A percentile compares a stretch with the other conserved stretches of the same genome.
Conservation (phyloP, 2,113 vertebrate species). For the Xenus cinereus region DNA sequence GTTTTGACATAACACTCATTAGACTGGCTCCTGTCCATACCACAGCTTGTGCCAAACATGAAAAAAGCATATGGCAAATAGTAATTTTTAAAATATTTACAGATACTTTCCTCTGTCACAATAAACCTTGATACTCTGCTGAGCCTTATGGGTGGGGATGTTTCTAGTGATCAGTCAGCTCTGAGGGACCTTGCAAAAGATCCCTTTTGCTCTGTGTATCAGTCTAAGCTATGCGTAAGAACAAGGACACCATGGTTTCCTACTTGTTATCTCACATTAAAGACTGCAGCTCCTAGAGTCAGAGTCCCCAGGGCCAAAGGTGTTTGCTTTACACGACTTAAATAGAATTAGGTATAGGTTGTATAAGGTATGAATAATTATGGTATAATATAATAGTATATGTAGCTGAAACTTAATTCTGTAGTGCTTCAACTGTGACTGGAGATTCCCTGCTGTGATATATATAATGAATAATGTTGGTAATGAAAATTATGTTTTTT, state of each 20-base stretch:
- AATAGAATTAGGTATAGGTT: neutral
- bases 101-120: neutral
- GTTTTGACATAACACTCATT: neutral
- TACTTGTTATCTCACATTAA: neutral
- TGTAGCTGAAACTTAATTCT: neutral
- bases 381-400: no score
- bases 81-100: neutral
- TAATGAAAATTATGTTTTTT: neutral
- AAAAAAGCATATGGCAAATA: neutral
- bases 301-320: neutral
- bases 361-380: neutral
- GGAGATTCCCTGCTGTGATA: neutral
- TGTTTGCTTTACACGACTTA: neutral
- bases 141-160: neutral
- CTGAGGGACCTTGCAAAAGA: neutral
- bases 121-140: neutral
- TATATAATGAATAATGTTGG: neutral
- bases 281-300: neutral
- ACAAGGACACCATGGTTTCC: neutral
- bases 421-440: neutral
- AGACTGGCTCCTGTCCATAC: neutral
- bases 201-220: neutral
- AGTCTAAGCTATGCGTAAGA: neutral
- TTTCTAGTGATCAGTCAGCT: slow-evolving; percentile 11
- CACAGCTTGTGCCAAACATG: neutral